A percentile compares a stretch with the other conserved stretches of the same genome.
Evolutionary conservation across 1,140 invertebrate species (phyloP).

Genomic region (Nomia melanderi): DNA sequence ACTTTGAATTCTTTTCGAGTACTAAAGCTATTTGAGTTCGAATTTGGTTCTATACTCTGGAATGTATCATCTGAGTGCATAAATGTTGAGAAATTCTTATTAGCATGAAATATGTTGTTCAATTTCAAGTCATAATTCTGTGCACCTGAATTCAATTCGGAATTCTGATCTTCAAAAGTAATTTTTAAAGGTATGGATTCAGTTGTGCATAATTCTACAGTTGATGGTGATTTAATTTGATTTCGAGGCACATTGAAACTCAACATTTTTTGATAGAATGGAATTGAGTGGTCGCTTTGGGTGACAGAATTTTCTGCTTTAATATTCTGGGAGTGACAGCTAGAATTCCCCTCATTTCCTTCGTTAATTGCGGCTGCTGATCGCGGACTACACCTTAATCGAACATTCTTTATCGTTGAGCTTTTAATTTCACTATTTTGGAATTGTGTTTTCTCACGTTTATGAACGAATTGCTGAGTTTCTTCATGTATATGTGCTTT

Average conservation of each 20-base stretch:
- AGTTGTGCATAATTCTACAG: neutral
- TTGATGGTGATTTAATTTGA: neutral
- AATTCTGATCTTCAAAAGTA: too few relatives aligned
- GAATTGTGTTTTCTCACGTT: neutral
- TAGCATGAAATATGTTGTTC: too few relatives aligned
- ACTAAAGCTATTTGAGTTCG: neutral
- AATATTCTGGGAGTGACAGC: neutral
- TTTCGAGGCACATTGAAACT: neutral
- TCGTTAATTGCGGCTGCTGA: neutral
- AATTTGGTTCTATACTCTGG: neutral
- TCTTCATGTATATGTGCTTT: too few relatives aligned
- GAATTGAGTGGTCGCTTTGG: neutral
- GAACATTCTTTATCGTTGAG: neutral
- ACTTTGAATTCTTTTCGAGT: neutral
- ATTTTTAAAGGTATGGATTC: neutral
- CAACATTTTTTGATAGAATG: conserved; percentile 7
- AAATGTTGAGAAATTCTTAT: too few relatives aligned
- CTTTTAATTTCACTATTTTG: neutral
- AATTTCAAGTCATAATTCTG: too few relatives aligned
- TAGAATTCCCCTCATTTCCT: neutral
- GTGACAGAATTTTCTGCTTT: neutral
- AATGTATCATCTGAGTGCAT: too few relatives aligned
- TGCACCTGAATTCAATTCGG: too few relatives aligned
- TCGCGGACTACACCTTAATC: neutral
- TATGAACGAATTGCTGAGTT: neutral